These are phyloP conservation scores for Drosophila anomalipes DNA, from an alignment of 2,888 invertebrate genomes.

Conservation along the genomic window DNA sequence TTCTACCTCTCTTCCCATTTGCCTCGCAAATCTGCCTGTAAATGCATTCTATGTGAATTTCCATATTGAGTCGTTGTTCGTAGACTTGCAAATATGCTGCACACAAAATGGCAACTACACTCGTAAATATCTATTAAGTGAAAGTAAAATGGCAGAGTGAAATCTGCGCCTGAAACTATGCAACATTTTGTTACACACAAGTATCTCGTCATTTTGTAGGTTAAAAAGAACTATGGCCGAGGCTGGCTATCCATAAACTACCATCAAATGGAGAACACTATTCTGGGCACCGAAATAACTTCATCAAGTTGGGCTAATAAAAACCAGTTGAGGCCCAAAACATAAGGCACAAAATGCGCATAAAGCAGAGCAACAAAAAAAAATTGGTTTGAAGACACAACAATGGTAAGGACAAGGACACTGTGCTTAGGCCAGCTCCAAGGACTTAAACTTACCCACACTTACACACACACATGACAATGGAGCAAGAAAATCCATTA, in stretches of 20 bases:
- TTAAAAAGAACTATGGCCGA: slow-evolving; percentile 11
- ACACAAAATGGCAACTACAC: neutral
- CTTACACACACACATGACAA: slow-evolving; percentile 2
- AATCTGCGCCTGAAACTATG: slow-evolving; percentile 23
- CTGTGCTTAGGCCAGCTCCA: slow-evolving; percentile 31
- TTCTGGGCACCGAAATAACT: slow-evolving; percentile 59
- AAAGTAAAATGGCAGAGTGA: neutral
- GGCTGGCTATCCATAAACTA: slow-evolving; percentile 33
- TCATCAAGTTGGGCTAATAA: slow-evolving; percentile 58
- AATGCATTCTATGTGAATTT: neutral
- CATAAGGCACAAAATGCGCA: slow-evolving; percentile 29
- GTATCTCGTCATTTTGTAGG: slow-evolving; percentile 4
- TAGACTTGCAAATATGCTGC: slow-evolving; percentile 28
- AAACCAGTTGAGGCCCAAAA: slow-evolving; percentile 40
- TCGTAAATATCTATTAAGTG: slow-evolving; percentile 20
- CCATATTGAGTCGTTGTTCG: too few relatives aligned
- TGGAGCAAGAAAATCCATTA: slow-evolving; percentile 57
- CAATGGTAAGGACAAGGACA: slow-evolving; percentile 29
- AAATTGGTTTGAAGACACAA: slow-evolving; percentile 36
- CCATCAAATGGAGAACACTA: slow-evolving; percentile 26
- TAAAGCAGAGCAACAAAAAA: slow-evolving; percentile 27
- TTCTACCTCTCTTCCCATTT: neutral
- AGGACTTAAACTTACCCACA: slow-evolving; percentile 18
- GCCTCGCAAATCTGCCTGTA: neutral
- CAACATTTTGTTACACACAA: slow-evolving; percentile 17